Evolutionary conservation across 2,888 invertebrate genomes (phyloP).

Genomic region (Azorinus chamasolen): DNA sequence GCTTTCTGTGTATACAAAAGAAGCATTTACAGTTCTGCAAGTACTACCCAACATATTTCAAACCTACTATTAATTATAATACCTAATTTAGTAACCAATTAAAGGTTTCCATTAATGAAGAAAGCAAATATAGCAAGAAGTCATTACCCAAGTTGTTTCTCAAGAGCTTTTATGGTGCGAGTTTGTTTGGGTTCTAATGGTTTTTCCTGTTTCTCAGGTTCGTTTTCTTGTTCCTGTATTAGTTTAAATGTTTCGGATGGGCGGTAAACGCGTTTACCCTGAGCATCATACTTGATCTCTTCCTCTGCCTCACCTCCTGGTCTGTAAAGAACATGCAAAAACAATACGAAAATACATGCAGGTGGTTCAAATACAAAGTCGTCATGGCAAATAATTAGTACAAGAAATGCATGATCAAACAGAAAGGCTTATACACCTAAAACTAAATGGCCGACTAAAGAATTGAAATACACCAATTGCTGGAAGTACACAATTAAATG

Average conservation of each 20-base stretch:
- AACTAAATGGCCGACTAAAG: too few relatives aligned
- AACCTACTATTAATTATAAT: too few relatives aligned
- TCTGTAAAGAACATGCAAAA: slow-evolving; percentile 54
- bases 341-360: slow-evolving; percentile 30
- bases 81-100: too few relatives aligned
- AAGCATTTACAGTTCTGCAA: too few relatives aligned
- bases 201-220: slow-evolving; percentile 58
- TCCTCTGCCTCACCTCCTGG: slow-evolving; percentile 23
- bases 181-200: slow-evolving; percentile 75
- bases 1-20: too few relatives aligned
- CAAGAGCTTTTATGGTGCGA: slow-evolving; percentile 78
- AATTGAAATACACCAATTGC: too few relatives aligned
- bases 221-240: slow-evolving; percentile 76
- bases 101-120: too few relatives aligned
- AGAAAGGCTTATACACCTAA: too few relatives aligned
- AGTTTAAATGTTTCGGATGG: slow-evolving; percentile 82
- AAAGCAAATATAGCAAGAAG: too few relatives aligned
- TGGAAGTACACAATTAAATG: too few relatives aligned
- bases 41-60: too few relatives aligned
- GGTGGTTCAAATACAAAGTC: background rate
- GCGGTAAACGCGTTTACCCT: slow-evolving; percentile 72
- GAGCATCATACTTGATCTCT: slow-evolving; percentile 57
- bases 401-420: too few relatives aligned
- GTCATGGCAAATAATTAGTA: slow-evolving; percentile 1
- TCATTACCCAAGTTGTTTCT: slow-evolving; percentile 71